Conservation (phyloP, 2,888 invertebrate genomes). For the Hermaeophaga mercurialis region DNA sequence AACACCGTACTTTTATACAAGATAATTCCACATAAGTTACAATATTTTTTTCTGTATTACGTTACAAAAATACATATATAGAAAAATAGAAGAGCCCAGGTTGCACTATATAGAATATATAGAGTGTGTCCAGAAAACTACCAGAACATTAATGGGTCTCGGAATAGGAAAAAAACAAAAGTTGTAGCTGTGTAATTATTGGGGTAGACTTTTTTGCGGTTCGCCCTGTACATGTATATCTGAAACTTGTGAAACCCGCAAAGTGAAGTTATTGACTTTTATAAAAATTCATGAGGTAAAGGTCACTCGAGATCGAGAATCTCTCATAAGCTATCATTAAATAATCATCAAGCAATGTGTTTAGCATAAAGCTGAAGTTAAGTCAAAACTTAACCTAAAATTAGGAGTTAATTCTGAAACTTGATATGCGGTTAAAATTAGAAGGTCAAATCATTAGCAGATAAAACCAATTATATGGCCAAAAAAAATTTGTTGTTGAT, state of each 20-base stretch:
- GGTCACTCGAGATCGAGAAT: constrained; percentile 9
- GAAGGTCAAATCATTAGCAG: background rate
- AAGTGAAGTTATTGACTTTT: constrained; percentile 3
- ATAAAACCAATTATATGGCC: background rate
- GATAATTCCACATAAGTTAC: too few species aligned
- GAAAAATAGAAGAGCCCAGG: too few species aligned
- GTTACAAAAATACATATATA: too few species aligned
- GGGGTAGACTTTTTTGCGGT: background rate
- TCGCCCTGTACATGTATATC: background rate
- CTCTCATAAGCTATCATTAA: constrained; percentile 11
- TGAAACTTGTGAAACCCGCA: background rate
- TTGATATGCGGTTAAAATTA: background rate
- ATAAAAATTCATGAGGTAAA: constrained; percentile 16
- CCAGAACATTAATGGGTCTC: too few species aligned
- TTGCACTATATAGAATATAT: too few species aligned
- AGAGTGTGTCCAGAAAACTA: too few species aligned
- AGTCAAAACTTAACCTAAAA: background rate
- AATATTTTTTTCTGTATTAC: too few species aligned
- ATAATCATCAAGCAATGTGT: constrained; percentile 6
- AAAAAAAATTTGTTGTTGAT: background rate
- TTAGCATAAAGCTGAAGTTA: background rate
- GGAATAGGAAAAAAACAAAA: too few species aligned
- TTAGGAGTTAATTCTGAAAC: background rate
- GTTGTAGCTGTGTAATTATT: too few species aligned
- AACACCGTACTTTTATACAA: too few species aligned